A percentile compares a stretch with the other conserved stretches of the same genome.
These are phyloP conservation scores for Pelobates fuscus DNA, from an alignment of 2,113 vertebrate species.

Conservation along the genomic window DNA sequence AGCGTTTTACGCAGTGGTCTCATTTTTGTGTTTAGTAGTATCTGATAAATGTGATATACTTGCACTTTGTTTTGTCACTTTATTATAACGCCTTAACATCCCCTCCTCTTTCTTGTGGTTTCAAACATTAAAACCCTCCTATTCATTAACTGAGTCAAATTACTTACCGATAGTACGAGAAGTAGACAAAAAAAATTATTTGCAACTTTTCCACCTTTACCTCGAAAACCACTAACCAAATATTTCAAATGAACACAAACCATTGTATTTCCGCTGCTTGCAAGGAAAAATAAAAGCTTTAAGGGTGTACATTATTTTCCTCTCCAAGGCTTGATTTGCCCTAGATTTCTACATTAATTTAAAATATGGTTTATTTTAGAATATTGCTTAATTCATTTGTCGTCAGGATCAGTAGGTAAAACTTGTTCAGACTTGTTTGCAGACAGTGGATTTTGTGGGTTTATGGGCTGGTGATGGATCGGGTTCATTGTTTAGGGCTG, in stretches of 20 bases:
- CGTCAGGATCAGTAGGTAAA: too few relatives aligned
- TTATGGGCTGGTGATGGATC: too few relatives aligned
- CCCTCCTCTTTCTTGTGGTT: conserved; percentile 22
- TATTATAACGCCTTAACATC: conserved; percentile 8
- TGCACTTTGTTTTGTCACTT: not conserved
- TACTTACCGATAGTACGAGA: not conserved
- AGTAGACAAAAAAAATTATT: not conserved
- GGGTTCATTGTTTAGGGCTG: too few relatives aligned
- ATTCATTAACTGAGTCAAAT: not conserved
- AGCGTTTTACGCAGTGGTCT: not conserved
- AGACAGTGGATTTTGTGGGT: too few relatives aligned
- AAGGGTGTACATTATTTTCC: not conserved
- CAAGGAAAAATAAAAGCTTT: not conserved
- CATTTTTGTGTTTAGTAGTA: conserved; percentile 10
- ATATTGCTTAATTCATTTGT: too few relatives aligned
- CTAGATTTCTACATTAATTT: too few relatives aligned
- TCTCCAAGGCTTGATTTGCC: not conserved
- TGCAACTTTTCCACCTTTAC: conserved; percentile 9
- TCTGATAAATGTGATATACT: too few relatives aligned
- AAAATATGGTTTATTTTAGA: too few relatives aligned
- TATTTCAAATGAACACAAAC: not conserved
- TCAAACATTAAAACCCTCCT: not conserved
- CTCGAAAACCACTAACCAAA: conserved; percentile 8
- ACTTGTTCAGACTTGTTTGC: too few relatives aligned
- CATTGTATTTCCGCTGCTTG: conserved; percentile 22